These are phyloP conservation scores for Coptodon bakossiorum DNA, from an alignment of 2,113 vertebrate species.

Conservation along the genomic window DNA sequence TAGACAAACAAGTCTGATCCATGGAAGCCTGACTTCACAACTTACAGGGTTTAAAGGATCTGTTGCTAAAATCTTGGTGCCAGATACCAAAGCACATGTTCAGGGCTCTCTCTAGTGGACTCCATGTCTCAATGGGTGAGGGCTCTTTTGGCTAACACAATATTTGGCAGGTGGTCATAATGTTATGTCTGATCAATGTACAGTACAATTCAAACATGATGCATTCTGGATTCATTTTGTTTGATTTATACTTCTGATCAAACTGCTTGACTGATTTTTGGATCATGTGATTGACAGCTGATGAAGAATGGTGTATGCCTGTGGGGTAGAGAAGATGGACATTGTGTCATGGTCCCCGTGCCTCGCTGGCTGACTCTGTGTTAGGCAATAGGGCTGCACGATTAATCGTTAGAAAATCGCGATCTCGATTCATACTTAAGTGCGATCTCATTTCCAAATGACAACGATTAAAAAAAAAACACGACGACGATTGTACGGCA, in stretches of 20 bases:
- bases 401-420: too few species aligned
- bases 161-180: neutral
- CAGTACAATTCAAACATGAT: neutral
- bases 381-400: neutral
- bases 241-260: neutral
- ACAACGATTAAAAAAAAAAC: too few species aligned
- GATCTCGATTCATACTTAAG: too few species aligned
- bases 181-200: neutral
- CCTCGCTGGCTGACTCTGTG: neutral
- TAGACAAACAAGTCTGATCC: neutral
- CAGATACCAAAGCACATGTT: neutral
- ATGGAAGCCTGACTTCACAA: neutral
- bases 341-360: conserved; percentile 3
- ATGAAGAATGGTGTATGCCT: conserved; percentile 92
- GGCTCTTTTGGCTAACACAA: neutral
- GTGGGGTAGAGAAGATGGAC: conserved; percentile 80
- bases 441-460: too few species aligned
- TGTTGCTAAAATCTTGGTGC: neutral
- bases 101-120: neutral
- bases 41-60: neutral
- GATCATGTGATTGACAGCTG: conserved; percentile 69
- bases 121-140: neutral
- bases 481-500: too few species aligned
- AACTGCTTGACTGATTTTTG: neutral
- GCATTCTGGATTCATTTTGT: neutral